These are phyloP conservation scores for Branchellion lobata DNA, from an alignment of 2,888 invertebrate species.

Conservation along the genomic window DNA sequence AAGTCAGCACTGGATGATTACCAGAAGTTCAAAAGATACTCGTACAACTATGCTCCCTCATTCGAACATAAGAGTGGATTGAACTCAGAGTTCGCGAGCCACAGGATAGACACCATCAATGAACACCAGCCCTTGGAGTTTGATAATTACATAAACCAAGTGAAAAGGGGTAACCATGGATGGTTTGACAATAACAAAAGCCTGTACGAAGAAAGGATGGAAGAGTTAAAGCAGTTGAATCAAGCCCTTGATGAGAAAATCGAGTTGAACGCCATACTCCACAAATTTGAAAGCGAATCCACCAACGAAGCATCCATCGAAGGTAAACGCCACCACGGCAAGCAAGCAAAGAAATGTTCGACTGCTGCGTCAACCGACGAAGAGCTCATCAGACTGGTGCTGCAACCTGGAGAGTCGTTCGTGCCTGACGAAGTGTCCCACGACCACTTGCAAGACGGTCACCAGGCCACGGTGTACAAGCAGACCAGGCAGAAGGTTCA, in stretches of 20 bases:
- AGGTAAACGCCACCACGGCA: not conserved
- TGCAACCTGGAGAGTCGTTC: not conserved
- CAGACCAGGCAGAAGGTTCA: not conserved
- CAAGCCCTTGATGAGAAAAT: not conserved
- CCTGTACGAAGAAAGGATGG: not conserved
- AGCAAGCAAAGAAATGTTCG: not conserved
- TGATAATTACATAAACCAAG: no score
- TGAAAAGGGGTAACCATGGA: no score
- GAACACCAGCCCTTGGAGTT: no score
- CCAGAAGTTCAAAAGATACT: no score
- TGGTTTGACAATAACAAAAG: not conserved
- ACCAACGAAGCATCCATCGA: no score
- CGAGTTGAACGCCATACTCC: no score
- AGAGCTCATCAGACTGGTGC: slow-evolving; percentile 2
- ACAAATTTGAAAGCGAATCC: no score
- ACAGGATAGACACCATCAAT: no score
- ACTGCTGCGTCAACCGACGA: not conserved
- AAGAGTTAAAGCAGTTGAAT: not conserved
- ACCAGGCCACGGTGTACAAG: not conserved
- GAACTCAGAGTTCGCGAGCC: no score
- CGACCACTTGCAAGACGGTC: not conserved
- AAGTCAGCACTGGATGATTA: no score
- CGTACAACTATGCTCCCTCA: no score
- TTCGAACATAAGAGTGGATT: no score
- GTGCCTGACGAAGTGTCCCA: slow-evolving; percentile 5